Evolutionary conservation across 92 coral and sea anemone species (phyloP).

Genomic region (Montipora capitata): DNA sequence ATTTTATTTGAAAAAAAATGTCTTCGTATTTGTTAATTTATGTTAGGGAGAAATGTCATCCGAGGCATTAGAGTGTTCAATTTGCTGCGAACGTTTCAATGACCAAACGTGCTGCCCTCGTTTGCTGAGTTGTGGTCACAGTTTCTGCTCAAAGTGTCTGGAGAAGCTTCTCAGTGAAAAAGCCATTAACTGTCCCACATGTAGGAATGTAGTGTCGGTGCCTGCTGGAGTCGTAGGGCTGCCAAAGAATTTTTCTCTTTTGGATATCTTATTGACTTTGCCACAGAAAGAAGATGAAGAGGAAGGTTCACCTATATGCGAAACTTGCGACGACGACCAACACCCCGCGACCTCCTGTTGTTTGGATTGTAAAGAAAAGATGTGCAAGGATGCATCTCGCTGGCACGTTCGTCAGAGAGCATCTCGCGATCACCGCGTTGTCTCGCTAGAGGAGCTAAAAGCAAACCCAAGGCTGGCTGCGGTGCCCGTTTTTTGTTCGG

Average conservation of each 20-base stretch:
- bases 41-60: neutral
- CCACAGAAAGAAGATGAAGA: neutral
- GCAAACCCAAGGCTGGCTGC: neutral
- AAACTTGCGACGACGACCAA: neutral
- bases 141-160: constrained; percentile 5
- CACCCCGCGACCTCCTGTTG: constrained; percentile 1
- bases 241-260: constrained; percentile 9
- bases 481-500: neutral
- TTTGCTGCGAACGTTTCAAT: constrained; percentile 5
- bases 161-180: neutral
- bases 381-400: constrained; percentile 15
- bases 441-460: neutral
- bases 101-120: constrained; percentile 3
- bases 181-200: neutral
- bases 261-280: neutral
- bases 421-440: constrained; percentile 6
- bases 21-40: too few species aligned
- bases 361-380: neutral
- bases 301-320: neutral
- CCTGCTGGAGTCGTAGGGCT: constrained; percentile 2
- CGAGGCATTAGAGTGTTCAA: neutral
- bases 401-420: neutral
- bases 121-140: constrained; percentile 30
- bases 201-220: neutral
- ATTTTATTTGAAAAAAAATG: too few species aligned